Percentiles rank a stretch among this genome's conserved stretches.
These are phyloP conservation scores for Oreohelix idahoensis DNA, from an alignment of 1,140 invertebrate genomes.

Conservation along the genomic window DNA sequence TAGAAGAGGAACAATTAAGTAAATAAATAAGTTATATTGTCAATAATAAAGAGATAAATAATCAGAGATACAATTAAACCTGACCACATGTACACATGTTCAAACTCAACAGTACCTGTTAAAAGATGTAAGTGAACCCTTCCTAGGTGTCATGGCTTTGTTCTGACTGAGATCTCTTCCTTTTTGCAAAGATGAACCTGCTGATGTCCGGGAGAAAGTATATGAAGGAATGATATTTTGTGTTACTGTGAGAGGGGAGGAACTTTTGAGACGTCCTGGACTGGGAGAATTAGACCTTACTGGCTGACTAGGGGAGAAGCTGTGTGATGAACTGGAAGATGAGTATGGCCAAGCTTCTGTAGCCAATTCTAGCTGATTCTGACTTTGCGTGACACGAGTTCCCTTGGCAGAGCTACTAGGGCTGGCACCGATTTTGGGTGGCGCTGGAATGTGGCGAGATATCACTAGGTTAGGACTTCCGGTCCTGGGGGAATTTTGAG, in stretches of 20 bases:
- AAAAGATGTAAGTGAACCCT: not conserved
- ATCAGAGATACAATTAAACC: too few species aligned
- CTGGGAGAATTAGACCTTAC: not conserved
- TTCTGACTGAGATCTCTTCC: not conserved
- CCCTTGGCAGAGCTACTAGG: not conserved
- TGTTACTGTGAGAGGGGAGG: not conserved
- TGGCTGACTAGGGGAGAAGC: not conserved
- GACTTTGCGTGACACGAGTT: not conserved
- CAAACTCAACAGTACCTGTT: too few species aligned
- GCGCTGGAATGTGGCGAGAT: not conserved
- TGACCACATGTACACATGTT: too few species aligned
- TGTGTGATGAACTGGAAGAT: not conserved
- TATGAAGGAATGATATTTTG: not conserved
- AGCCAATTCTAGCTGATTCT: not conserved
- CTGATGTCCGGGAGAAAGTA: not conserved
- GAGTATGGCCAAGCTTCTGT: not conserved
- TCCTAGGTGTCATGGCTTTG: not conserved
- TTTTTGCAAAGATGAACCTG: not conserved
- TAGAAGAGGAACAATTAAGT: too few species aligned
- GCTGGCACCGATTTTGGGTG: not conserved
- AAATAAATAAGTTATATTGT: too few species aligned
- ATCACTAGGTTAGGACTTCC: slow-evolving; percentile 17
- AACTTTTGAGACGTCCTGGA: not conserved
- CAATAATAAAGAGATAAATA: too few species aligned
- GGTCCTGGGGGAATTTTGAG: not conserved